These are phyloP conservation scores for Indicator maculatus DNA, from an alignment of 2,113 vertebrate genomes.

Conservation along the genomic window DNA sequence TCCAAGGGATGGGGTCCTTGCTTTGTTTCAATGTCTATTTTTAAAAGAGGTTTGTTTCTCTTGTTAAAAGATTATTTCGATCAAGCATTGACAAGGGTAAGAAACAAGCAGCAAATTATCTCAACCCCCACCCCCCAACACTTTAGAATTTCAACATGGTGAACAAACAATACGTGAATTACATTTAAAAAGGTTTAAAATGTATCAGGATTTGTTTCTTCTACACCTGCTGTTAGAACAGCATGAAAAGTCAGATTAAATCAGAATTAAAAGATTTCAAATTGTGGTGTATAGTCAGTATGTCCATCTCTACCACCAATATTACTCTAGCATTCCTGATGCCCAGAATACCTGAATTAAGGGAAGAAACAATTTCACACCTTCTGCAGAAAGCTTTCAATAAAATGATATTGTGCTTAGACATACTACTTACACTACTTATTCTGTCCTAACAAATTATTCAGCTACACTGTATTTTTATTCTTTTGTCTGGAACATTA, in stretches of 20 bases:
- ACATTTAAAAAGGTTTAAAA: slow-evolving; percentile 14
- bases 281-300: background rate
- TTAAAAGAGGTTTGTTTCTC: background rate
- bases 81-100: background rate
- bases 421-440: slow-evolving; percentile 14
- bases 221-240: background rate
- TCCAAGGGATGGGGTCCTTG: background rate
- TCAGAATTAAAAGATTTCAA: background rate
- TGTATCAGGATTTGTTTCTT: background rate
- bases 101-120: background rate
- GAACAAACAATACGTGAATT: background rate
- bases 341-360: slow-evolving; percentile 31
- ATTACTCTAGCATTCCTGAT: background rate
- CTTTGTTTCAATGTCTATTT: background rate
- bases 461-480: slow-evolving; percentile 24
- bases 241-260: background rate
- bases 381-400: slow-evolving; percentile 35
- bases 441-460: slow-evolving; percentile 16
- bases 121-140: background rate
- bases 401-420: slow-evolving; percentile 48
- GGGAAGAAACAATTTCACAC: slow-evolving; percentile 20
- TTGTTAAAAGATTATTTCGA: background rate
- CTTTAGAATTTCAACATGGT: background rate
- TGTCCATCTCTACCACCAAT: background rate
- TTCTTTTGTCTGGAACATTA: slow-evolving; percentile 46